Evolutionary conservation across 2,888 invertebrate genomes (phyloP), one percentile per base, ranked within the genome.

Genomic region (Nemotelus pantherinus): DNA sequence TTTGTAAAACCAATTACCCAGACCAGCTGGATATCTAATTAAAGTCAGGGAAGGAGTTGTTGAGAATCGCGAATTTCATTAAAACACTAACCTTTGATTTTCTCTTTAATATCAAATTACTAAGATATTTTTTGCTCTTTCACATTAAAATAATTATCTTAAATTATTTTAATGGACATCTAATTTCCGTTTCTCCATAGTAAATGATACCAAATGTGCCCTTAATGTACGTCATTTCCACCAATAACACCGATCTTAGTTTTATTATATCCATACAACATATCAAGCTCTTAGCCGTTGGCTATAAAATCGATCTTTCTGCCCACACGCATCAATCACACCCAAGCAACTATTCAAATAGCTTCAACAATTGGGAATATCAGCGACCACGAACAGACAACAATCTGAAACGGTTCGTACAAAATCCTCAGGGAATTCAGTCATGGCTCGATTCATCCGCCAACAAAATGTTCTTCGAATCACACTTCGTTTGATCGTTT

Each of bases 281-380:
- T 53, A 53, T 53, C 10, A 6, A 53, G 10, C 53, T 53, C 53
- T 53, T 53, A 53, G 10, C 53, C 53, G 53, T 53, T 53, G 53
- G 53, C 53, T 7, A 53, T 53, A 53, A 53, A 10, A 58, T 41
- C 47, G 47, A 45, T 45, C 44, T n/a, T n/a, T 47, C 9, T 3
- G 65, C 65, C 65, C 65, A 65, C 65, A 65, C 65, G 9, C 47
- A 45, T 9, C 5, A 10, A 63, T 25, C 58, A 6, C 4, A 41
- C 43, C 9, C 58, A 7, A 25, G 25, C 50, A 50, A 50, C 50
- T 50, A 63, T 39, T 43, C 47, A 47, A 43, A 65, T 10, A 45
- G 45, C 47, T 47, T 65, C 9, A 10, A 47, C n/a, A 65, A 45
- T 65, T 5, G 45, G 45, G 65, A 45, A 44, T 65, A 65, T 65